phyloP scores from a whole-genome alignment of 92 coral and sea anemone species.

The Montipora capitata region DNA sequence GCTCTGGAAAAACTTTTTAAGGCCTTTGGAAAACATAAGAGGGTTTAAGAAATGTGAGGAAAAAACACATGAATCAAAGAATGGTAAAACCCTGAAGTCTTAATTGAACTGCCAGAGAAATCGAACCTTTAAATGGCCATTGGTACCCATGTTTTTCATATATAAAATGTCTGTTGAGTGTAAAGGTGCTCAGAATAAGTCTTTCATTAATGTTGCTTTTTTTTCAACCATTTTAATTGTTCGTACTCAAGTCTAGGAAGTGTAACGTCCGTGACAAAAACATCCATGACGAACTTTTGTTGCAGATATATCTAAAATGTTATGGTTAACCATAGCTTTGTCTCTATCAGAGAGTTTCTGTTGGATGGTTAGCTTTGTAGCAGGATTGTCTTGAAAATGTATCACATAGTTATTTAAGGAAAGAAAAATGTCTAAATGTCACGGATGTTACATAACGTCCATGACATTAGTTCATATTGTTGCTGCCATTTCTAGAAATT shows the following conservation, averaged over 20 bases:
- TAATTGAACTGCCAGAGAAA: too few species aligned
- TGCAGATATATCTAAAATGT: conserved; percentile 9
- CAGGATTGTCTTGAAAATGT: conserved; percentile 14
- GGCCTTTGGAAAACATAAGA: too few species aligned
- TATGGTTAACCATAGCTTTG: conserved; percentile 10
- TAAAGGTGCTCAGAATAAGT: not conserved
- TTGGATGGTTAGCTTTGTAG: conserved; percentile 15
- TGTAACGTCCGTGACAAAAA: not conserved
- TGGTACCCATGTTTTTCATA: not conserved
- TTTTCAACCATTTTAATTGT: conserved; percentile 7
- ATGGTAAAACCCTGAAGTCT: too few species aligned
- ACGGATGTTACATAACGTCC: not conserved
- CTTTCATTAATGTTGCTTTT: not conserved
- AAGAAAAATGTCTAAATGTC: not conserved
- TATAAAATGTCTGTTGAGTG: conserved; percentile 9
- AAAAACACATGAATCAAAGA: too few species aligned
- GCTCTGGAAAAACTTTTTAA: too few species aligned
- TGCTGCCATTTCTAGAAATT: not conserved
- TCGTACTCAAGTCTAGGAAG: conserved; percentile 8
- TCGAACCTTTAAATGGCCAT: too few species aligned
- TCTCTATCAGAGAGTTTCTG: conserved; percentile 6
- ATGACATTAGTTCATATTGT: not conserved
- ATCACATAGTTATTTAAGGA: conserved; percentile 1
- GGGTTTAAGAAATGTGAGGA: too few species aligned
- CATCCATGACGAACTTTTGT: not conserved